Conservation (phyloP, 2,113 vertebrate genomes). For the Sarotherodon lohbergeri region DNA sequence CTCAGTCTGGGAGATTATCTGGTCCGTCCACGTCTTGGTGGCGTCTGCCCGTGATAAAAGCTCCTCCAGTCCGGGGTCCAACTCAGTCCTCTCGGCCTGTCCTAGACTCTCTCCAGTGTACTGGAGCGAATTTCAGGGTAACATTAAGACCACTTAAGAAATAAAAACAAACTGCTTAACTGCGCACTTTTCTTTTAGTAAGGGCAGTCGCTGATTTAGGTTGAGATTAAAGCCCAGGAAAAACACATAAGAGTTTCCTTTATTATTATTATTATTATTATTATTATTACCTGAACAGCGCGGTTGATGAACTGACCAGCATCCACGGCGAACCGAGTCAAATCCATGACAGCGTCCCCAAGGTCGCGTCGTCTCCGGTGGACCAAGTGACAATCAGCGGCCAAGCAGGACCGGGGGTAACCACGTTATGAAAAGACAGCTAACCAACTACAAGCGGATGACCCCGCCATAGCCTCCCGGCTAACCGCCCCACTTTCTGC, state of each 20-base stretch:
- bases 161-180: neutral
- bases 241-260: neutral
- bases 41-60: slow-evolving; percentile 86
- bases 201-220: neutral
- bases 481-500: neutral
- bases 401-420: neutral
- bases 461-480: neutral
- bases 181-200: neutral
- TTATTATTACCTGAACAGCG: slow-evolving; percentile 79
- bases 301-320: slow-evolving; percentile 85
- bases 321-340: slow-evolving; percentile 83
- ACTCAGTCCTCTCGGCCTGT: slow-evolving; percentile 88
- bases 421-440: neutral
- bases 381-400: neutral
- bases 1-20: slow-evolving; percentile 94
- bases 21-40: slow-evolving; percentile 94
- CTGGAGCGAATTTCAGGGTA: slow-evolving; percentile 49
- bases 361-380: slow-evolving; percentile 29
- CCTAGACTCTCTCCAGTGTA: slow-evolving; percentile 96
- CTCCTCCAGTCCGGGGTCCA: slow-evolving; percentile 88
- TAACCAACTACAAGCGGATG: neutral
- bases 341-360: slow-evolving; percentile 47
- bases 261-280: neutral
- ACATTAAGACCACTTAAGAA: neutral
- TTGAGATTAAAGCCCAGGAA: neutral